Conservation (phyloP, 2,113 vertebrate genomes). For the Nycticryphes semicollaris region DNA sequence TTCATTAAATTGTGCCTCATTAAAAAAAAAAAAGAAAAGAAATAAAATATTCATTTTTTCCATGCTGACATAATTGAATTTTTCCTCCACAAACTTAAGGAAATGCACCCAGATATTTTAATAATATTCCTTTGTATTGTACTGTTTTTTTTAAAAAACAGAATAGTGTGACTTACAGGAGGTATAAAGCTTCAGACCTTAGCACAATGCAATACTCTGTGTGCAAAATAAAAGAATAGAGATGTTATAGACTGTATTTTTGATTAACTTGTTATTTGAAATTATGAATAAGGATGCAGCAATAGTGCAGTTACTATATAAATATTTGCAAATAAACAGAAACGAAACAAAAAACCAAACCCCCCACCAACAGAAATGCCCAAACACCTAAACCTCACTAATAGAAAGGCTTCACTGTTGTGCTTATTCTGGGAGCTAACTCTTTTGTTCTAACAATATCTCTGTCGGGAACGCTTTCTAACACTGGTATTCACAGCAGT, state of each 20-base stretch:
- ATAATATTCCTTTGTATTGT: not conserved
- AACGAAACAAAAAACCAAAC: not conserved
- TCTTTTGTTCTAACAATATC: not conserved
- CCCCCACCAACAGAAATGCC: rapidly evolving
- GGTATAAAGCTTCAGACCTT: not conserved
- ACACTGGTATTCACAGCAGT: not conserved
- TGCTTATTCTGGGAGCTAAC: not conserved
- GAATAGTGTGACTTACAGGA: not conserved
- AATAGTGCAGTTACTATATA: not conserved
- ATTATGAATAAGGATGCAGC: not conserved
- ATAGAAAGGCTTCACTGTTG: not conserved
- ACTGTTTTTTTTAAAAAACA: not conserved
- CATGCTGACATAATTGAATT: not conserved
- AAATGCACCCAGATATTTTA: not conserved
- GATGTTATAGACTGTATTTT: not conserved
- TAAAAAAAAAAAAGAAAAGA: not conserved
- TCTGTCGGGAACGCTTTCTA: not conserved
- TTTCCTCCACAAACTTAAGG: not conserved
- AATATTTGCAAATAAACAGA: not conserved
- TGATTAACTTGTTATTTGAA: not conserved
- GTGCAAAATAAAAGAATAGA: not conserved
- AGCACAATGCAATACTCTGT: not conserved
- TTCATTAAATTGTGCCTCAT: not conserved
- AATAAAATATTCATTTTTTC: not conserved
- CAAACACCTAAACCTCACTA: not conserved